Conservation (phyloP, 2,113 vertebrate genomes). For the Serilophus lunatus region DNA sequence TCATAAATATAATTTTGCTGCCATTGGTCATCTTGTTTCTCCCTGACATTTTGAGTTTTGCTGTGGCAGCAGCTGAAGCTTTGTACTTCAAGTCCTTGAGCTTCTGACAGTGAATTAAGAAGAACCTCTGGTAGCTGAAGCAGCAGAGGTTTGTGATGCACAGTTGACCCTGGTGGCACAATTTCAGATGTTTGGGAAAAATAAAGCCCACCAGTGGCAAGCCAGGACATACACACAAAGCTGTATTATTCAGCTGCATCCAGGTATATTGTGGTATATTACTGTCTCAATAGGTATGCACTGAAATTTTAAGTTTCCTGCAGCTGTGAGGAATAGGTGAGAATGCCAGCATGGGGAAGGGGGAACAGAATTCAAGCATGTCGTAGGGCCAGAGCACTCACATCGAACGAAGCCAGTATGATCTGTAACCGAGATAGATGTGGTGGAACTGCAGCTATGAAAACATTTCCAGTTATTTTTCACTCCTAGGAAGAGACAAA, state of each 20-base stretch:
- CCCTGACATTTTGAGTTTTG: not conserved
- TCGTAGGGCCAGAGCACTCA: not conserved
- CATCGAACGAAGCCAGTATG: not conserved
- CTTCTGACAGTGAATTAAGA: not conserved
- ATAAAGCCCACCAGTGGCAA: not conserved
- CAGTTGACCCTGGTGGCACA: not conserved
- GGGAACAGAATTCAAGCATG: not conserved
- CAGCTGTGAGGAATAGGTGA: not conserved
- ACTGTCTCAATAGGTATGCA: not conserved
- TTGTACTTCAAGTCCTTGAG: not conserved
- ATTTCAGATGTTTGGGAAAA: not conserved
- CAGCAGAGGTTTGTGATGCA: not conserved
- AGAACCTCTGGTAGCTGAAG: not conserved
- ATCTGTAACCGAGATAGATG: not conserved
- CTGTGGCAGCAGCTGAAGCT: constrained; percentile 12
- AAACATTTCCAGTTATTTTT: not conserved
- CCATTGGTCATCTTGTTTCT: not conserved
- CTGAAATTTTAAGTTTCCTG: not conserved
- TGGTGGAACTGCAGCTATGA: not conserved
- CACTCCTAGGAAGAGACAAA: not conserved
- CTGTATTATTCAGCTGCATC: not conserved
- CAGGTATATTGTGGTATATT: not conserved
- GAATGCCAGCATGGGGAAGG: not conserved
- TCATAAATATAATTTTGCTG: not conserved
- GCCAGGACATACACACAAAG: not conserved